Evolutionary conservation across 2,797 vertebrate genomes (phyloP).

Genomic region (Karalla daura): DNA sequence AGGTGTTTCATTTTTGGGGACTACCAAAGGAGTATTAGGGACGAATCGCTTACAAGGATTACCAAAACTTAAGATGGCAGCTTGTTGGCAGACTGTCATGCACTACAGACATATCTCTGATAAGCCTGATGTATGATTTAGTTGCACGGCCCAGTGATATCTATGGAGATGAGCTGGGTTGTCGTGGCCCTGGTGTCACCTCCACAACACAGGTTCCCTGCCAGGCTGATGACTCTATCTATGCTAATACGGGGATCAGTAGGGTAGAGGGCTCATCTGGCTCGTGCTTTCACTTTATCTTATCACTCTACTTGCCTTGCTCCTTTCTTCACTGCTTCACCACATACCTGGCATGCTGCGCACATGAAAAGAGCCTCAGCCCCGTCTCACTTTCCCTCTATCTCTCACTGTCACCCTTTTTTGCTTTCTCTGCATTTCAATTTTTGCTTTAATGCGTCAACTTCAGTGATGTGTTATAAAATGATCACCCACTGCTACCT

Average conservation of each 20-base stretch:
- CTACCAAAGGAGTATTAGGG: constrained; percentile 48
- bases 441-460: constrained; percentile 45
- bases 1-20: constrained; percentile 38
- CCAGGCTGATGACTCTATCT: constrained; percentile 81
- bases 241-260: constrained; percentile 83
- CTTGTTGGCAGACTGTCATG: constrained; percentile 62
- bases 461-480: constrained; percentile 36
- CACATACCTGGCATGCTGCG: constrained; percentile 62
- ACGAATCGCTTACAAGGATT: constrained; percentile 66
- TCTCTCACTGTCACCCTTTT: no score
- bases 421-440: constrained; percentile 50
- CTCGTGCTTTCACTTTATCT: constrained; percentile 79
- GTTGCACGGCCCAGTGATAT: constrained; percentile 72
- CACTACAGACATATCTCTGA: constrained; percentile 63
- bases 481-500: constrained; percentile 22
- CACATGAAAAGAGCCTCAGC: constrained; percentile 56
- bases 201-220: constrained; percentile 61
- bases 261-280: constrained; percentile 68
- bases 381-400: constrained; percentile 21
- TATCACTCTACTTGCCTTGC: constrained; percentile 65
- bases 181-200: constrained; percentile 70
- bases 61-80: constrained; percentile 64
- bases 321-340: constrained; percentile 46
- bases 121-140: constrained; percentile 72
- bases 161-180: constrained; percentile 80